These are phyloP conservation scores for Aphelinus atriplicis DNA, from an alignment of 1,140 invertebrate genomes.

Conservation along the genomic window DNA sequence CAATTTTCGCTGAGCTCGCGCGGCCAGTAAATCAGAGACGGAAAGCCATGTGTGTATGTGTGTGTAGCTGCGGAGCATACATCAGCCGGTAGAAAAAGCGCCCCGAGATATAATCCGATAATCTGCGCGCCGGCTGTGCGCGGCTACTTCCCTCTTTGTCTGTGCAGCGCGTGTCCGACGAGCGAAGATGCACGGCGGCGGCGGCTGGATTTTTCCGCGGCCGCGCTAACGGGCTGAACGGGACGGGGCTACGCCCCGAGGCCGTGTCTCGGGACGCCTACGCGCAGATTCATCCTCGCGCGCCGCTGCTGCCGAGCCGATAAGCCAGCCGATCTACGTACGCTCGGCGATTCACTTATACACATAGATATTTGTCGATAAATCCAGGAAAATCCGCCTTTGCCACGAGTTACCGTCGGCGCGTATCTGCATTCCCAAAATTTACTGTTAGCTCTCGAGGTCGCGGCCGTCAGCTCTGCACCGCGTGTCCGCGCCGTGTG, in stretches of 20 bases:
- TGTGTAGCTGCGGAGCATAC: background rate
- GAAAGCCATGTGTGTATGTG: no score
- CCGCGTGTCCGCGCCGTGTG: background rate
- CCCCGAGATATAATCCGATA: conserved; percentile 46
- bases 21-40: background rate
- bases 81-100: conserved; percentile 42
- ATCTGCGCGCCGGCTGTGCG: conserved; percentile 35
- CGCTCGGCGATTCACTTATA: no score
- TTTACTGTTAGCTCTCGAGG: conserved; percentile 23
- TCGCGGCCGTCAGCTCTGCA: background rate
- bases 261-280: conserved; percentile 14
- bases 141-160: background rate
- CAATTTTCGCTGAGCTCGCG: background rate
- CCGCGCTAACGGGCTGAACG: conserved; percentile 55
- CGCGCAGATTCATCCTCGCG: conserved; percentile 2
- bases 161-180: conserved; percentile 41
- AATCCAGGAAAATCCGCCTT: background rate
- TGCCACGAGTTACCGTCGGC: no score
- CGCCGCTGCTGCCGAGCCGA: background rate
- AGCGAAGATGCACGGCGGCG: conserved; percentile 42
- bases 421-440: conserved; percentile 35
- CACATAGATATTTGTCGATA: conserved; percentile 20
- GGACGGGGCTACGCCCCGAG: conserved; percentile 47
- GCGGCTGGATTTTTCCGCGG: conserved; percentile 50
- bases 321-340: no score